Base-by-base conservation (phyloP, 1,140 invertebrate species). In the Cotesia chilonis region DNA sequence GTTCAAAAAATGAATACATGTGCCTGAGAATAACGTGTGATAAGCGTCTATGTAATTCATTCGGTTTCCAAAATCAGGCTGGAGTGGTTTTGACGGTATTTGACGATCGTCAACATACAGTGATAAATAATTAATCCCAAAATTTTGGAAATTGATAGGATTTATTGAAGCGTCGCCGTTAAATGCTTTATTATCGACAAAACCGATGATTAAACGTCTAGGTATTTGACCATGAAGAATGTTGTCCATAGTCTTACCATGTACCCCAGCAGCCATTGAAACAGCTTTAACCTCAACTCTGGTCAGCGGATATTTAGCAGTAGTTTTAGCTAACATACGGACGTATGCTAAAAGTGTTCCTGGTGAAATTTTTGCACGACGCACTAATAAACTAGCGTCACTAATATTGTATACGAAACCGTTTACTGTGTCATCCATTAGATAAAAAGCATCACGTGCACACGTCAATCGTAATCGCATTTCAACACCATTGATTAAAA, bases 401-500 rank as follows among this genome's bases (percentile, higher is more conserved):
- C 37, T 9, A 5, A 71, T 71, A n/a, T 52, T 6, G 4, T 55
- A 52, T 6, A 14, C 64, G 10, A 0, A 71, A 4, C 20, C 10
- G 35, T 54, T 17, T 7, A 37, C n/a, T n/a, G n/a, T 10, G 14
- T 17, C 51, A 60, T 71, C 71, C 76, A 85, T 84, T 78, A 14
- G 14, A 14, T 0, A 14, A 14, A 14, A 14, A 14, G 14, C 0
- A 14, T 14, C 14, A 14, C 14, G 14, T 14, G 14, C 14, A 14
- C 14, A 14, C 0, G 14, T 14, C 0, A 14, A 0, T 14, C 14
- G 14, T n/a, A 86, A 14, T 54, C 79, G 35, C 75, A 85, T 78
- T 72, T 85, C 79, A 28, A 87, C 81, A 63, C 84, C 81, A 74
- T 85, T 85, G 12, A 84, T 67, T 20, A 85, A 74, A 79, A 83